phyloP scores from a whole-genome alignment of 2,113 vertebrate genomes.

The Paralichthys olivaceus region DNA sequence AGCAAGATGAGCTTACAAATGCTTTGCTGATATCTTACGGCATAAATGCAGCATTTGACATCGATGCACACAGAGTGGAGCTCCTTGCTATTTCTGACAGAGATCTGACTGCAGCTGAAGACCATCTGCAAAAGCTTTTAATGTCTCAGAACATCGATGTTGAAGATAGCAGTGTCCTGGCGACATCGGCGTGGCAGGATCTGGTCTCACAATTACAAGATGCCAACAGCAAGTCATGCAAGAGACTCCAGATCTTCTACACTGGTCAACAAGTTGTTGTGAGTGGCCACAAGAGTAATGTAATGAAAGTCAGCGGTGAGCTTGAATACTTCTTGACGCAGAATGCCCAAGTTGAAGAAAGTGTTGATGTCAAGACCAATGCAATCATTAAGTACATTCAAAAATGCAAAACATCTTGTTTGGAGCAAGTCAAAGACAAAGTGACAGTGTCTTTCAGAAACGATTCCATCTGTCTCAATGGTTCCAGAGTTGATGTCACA shows the following conservation, averaged over 20 bases:
- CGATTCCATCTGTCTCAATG: constrained; percentile 78
- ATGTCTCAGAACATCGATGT: constrained; percentile 66
- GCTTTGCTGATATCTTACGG: constrained; percentile 78
- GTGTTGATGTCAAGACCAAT: constrained; percentile 54
- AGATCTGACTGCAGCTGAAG: constrained; percentile 80
- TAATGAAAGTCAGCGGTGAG: constrained; percentile 54
- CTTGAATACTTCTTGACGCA: constrained; percentile 81
- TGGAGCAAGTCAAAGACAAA: constrained; percentile 53
- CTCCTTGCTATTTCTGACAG: constrained; percentile 73
- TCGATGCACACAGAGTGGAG: constrained; percentile 60
- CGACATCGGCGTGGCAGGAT: constrained; percentile 76
- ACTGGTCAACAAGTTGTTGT: constrained; percentile 75
- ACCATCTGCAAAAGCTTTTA: constrained; percentile 76
- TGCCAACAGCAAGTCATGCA: constrained; percentile 49
- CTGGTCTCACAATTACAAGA: constrained; percentile 60
- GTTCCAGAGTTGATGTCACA: constrained; percentile 76
- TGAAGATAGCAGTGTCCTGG: constrained; percentile 73
- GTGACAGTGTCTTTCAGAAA: constrained; percentile 73
- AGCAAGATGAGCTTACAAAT: constrained; percentile 74
- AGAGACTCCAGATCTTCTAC: constrained; percentile 60
- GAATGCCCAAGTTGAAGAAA: constrained; percentile 75
- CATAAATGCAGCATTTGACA: constrained; percentile 81
- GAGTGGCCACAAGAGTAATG: constrained; percentile 76
- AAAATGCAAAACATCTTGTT: constrained; percentile 54
- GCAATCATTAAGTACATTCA: constrained; percentile 78